A percentile compares a stretch with the other conserved stretches of the same genome.
phyloP scores from a whole-genome alignment of 2,113 vertebrate species.

The Dromiciops gliroides region DNA sequence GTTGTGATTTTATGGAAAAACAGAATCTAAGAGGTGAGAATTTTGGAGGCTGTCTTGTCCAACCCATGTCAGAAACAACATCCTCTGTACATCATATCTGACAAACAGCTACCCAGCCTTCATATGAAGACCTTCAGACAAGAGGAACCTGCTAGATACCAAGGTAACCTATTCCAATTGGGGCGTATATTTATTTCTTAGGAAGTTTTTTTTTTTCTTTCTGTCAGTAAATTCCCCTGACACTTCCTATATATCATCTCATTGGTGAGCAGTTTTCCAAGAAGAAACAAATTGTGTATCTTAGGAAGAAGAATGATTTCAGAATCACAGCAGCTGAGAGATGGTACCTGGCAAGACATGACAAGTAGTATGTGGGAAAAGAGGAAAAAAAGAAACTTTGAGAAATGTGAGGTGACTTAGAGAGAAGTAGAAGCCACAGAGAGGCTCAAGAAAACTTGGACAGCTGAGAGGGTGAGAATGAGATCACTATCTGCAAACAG shows the following conservation, averaged over 20 bases:
- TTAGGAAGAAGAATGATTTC: neutral
- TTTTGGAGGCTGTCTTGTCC: neutral
- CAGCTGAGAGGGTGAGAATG: neutral
- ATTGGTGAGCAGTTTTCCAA: neutral
- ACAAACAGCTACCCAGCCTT: neutral
- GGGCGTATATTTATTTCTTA: neutral
- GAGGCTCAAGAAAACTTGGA: neutral
- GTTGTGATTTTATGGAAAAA: neutral
- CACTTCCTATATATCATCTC: neutral
- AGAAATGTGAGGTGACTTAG: neutral
- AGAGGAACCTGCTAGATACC: neutral
- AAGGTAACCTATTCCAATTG: neutral
- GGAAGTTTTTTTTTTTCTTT: neutral
- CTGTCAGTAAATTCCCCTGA: neutral
- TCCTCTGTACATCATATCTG: neutral
- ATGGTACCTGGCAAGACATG: neutral
- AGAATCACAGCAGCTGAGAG: neutral
- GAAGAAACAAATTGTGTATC: conserved; percentile 6
- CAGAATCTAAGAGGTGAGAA: neutral
- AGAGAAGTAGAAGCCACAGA: neutral
- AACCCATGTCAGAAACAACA: neutral
- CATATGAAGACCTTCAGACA: neutral
- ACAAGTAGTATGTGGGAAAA: neutral
- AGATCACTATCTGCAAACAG: neutral
- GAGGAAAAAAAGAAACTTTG: neutral